phyloP scores from a whole-genome alignment of 2,797 vertebrate species.

The Gila robusta region DNA sequence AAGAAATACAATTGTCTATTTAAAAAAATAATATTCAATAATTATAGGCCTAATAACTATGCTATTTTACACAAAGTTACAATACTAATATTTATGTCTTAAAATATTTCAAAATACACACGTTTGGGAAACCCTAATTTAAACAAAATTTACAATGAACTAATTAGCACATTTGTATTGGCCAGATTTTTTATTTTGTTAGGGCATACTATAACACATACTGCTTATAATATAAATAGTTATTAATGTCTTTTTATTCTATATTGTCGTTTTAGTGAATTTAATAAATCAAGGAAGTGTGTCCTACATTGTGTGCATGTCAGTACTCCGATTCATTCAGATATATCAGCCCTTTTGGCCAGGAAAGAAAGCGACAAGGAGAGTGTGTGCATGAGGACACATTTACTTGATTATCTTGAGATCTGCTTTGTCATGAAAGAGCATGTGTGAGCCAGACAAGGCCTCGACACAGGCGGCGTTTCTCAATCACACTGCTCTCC shows the following conservation, averaged over 20 bases:
- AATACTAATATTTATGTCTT: neutral
- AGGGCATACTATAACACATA: neutral
- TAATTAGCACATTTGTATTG: neutral
- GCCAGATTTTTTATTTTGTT: neutral
- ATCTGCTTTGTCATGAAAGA: slow-evolving; percentile 49
- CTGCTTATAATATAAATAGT: neutral
- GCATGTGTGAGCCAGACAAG: slow-evolving; percentile 31
- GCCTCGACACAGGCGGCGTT: neutral
- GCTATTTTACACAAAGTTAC: neutral
- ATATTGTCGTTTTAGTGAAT: neutral
- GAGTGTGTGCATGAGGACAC: slow-evolving; percentile 8
- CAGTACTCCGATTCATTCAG: neutral
- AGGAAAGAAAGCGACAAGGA: slow-evolving; percentile 1
- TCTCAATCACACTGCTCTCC: neutral
- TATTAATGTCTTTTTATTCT: neutral
- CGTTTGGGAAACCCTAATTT: neutral
- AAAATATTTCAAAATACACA: neutral
- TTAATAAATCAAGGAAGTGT: neutral
- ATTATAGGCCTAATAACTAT: neutral
- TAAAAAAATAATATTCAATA: neutral
- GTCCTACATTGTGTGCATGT: neutral
- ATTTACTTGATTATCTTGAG: slow-evolving; percentile 50
- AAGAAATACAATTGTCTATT: neutral
- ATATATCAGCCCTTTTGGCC: neutral
- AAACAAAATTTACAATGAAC: neutral